A percentile compares a stretch with the other conserved stretches of the same genome.
Conservation (phyloP, 2,888 invertebrate species). For the Volucella bombylans region DNA sequence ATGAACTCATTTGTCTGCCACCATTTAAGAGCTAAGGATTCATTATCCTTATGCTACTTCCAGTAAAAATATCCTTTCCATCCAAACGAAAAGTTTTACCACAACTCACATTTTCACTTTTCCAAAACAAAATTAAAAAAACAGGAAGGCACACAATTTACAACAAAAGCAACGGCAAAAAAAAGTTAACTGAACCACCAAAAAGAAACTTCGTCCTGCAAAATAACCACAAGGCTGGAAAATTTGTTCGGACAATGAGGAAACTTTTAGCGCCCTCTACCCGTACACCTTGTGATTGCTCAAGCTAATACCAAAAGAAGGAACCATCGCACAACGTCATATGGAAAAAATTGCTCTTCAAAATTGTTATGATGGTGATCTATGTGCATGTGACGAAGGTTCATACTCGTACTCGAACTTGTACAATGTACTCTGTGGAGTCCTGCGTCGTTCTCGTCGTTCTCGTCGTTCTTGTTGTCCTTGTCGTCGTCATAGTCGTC, state of each 20-base stretch:
- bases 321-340: conserved; percentile 61
- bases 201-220: conserved; percentile 66
- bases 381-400: conserved; percentile 33
- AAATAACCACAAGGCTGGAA: conserved; percentile 67
- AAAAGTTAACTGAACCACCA: conserved; percentile 31
- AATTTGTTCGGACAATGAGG: conserved; percentile 65
- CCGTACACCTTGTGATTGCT: background rate
- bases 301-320: conserved; percentile 14
- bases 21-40: conserved; percentile 4
- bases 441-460: conserved; percentile 43
- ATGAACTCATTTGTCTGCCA: too few relatives aligned
- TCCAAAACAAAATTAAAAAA: conserved; percentile 22
- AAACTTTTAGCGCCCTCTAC: conserved; percentile 53
- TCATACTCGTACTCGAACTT: too few relatives aligned
- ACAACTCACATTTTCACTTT: conserved; percentile 67
- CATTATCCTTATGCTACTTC: conserved; percentile 50
- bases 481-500: conserved; percentile 19
- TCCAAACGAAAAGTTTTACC: conserved; percentile 46
- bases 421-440: too few relatives aligned
- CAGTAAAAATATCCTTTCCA: conserved; percentile 50
- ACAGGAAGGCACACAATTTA: conserved; percentile 13
- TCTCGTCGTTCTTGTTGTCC: conserved; percentile 24
- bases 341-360: conserved; percentile 71
- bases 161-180: conserved; percentile 1
- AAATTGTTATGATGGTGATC: conserved; percentile 70